Base-by-base conservation (phyloP, 1,140 invertebrate species). In the Triops longicaudatus region DNA sequence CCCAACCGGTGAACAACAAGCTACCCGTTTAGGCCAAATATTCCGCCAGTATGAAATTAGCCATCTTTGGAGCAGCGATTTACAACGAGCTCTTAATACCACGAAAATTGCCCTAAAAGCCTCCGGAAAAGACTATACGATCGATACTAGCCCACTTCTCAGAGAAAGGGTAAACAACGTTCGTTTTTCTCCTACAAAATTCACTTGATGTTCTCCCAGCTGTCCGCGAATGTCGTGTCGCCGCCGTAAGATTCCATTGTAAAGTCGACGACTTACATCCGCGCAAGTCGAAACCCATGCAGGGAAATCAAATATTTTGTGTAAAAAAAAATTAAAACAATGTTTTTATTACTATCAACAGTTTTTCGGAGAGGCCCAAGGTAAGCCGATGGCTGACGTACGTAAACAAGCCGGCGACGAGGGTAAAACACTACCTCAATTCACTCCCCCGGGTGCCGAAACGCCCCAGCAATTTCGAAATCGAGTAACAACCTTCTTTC, bases 61-160 rank as follows among this genome's bases (percentile, higher is more conserved):
- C 9, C 27, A 77, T 63, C 14, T 77, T 1, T 77, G 76, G 76
- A 73, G 63, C 11, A 77, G 76, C 72, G 76, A 77, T 73, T 73
- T 77, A 7, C 73, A 73, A 44, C 28, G 76, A 26, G 72, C 63
- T 26, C 73, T 72, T 41, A 63, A 73, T n/a, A 77, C 76, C 26
- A 73, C 76, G 0, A 73, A 77, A 27, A 44, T 77, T 12, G 50
- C 50, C 10, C 14, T 63, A 6, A 22, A 63, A 63, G 50, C 50
- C 14, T 63, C 50, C 6, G 14, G 17, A n/a, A 63, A 63, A 22
- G 50, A 63, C 17, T 63, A 63, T 72, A 1, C 63, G 5, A 72
- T 76, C n/a, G 11, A 73, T 31, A 26, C 41, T 17, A 73, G 50
- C 41, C 26, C 43, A 5, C 63, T 72, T 37, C 63, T 77, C 4